Evolutionary conservation across 2,888 invertebrate species (phyloP), one percentile per base, ranked within the genome.

Genomic region (Chaitophorus viminalis): DNA sequence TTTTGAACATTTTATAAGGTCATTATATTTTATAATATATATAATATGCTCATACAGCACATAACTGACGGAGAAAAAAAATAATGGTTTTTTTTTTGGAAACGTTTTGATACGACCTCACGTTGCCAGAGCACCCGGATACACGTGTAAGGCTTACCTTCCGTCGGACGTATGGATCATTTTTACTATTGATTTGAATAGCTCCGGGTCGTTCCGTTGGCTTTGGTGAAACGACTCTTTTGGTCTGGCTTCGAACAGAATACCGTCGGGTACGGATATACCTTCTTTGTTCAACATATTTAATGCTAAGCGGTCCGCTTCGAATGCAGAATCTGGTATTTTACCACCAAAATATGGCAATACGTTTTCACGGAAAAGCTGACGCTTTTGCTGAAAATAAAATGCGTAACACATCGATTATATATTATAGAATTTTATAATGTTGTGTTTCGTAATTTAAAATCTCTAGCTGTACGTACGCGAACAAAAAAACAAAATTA

Each of bases 201-300:
- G 90, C 81, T 90, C 90, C 3, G 90, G 90, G 82, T 90, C 90
- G 68, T 89, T 82, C 33, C 90, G 84, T 36, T 90, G 89, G 5
- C 89, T 90, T 84, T 90, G 90, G 21, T 91, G 90, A 90, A 92
- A 91, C 88, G 91, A 91, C 25, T 91, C 91, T 36, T 90, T 90
- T 76, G 90, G 90, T 76, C 92, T 90, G 52, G 91, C 91, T 81
- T 94, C 93, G 14, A 94, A 91, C 81, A 93, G 90, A 65, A 93
- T 91, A 14, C 94, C 94, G 90, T 94, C 94, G 6, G 94, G 93
- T 65, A 93, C 91, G 1, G 93, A 92, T 72, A 94, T 93, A 33
- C 94, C 94, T 90, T 94, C 93, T 90, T 94, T 93, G 91, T 94
- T 94, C 74, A 94, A 91, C 75, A 93, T 92, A 91, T 94, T 94